Evolutionary conservation across 2,797 vertebrate genomes (phyloP).

Genomic region (Glossophaga mutica): DNA sequence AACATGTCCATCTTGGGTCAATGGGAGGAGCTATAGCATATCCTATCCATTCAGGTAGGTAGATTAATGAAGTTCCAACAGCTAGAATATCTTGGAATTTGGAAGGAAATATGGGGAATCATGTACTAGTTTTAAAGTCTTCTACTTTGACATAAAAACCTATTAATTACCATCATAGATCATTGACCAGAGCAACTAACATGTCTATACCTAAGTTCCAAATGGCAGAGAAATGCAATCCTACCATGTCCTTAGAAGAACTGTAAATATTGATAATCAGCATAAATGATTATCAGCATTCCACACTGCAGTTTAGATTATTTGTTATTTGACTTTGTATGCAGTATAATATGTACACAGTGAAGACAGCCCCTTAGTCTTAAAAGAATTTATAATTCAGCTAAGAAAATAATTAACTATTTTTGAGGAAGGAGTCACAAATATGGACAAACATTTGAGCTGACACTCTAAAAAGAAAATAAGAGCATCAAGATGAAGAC

Average conservation of each 20-base stretch:
- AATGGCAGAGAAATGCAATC: background rate
- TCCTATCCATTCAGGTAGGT: background rate
- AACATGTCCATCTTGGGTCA: background rate
- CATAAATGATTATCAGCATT: background rate
- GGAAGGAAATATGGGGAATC: background rate
- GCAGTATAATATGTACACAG: background rate
- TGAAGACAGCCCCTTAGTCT: background rate
- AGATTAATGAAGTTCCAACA: background rate
- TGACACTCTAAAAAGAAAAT: background rate
- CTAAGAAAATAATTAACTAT: background rate
- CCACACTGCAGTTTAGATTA: background rate
- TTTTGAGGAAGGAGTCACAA: background rate
- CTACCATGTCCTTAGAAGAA: background rate
- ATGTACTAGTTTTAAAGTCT: background rate
- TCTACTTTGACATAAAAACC: background rate
- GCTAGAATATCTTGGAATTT: background rate
- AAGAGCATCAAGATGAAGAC: background rate
- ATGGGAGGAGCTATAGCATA: background rate
- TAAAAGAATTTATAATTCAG: background rate
- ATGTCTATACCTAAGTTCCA: background rate
- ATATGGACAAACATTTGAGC: background rate
- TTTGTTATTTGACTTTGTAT: background rate
- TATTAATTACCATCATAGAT: background rate
- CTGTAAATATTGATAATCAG: background rate
- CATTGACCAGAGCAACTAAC: background rate